Conservation (phyloP, 2,797 vertebrate genomes). For the Eospalax fontanierii region DNA sequence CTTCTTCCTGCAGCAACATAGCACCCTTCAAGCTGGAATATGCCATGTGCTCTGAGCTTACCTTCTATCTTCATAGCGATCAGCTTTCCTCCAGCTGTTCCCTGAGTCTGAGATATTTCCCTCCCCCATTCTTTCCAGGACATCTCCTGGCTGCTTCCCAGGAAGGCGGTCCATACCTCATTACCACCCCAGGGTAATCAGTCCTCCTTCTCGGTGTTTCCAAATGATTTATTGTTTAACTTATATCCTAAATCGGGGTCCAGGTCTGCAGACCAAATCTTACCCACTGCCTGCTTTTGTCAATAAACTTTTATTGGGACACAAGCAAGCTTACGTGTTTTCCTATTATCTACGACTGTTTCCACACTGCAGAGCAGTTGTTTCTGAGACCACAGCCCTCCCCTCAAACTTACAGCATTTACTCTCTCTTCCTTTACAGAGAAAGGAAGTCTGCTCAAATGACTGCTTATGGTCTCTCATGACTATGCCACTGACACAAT, state of each 20-base stretch:
- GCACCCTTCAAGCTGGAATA: neutral
- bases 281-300: neutral
- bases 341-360: neutral
- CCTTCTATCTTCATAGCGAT: neutral
- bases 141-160: neutral
- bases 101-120: too few species aligned
- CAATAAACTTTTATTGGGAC: slow-evolving; percentile 43
- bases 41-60: neutral
- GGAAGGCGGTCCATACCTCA: neutral
- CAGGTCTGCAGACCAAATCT: neutral
- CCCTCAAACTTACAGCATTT: neutral
- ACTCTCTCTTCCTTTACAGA: neutral
- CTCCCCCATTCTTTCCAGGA: neutral
- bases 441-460: neutral
- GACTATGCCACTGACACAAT: neutral
- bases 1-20: accelerated
- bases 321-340: neutral
- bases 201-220: neutral
- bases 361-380: neutral
- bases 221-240: neutral
- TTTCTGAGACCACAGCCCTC: neutral
- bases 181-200: neutral
- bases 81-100: neutral
- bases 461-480: neutral
- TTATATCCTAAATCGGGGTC: neutral